Base-by-base conservation (phyloP, 2,113 vertebrate genomes). In the Arothron firmamentum region DNA sequence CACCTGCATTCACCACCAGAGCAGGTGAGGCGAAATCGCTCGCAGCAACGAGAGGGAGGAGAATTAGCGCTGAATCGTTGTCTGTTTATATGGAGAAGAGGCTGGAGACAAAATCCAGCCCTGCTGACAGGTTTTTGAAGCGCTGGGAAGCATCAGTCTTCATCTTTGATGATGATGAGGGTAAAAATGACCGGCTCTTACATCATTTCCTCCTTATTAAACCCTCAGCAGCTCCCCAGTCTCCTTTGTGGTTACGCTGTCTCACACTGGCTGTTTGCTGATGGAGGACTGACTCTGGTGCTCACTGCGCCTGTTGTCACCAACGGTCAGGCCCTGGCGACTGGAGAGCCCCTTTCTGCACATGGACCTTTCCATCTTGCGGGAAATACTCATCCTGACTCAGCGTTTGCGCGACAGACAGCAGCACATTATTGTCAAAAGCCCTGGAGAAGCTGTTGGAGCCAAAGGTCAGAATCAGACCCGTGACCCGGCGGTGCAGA, bases 1-100 rank as follows among this genome's bases (percentile, higher is more conserved):
- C 70, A 69, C 70, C 75, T 80, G 73, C 7, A 43, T 84, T 85
- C 67, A 82, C 85, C 80, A 79, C 62, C 14, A 18, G 55, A 62
- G 46, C 70, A 65, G 56, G 74, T 67, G 47, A 82, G 78, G 58
- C 41, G 15, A 66, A 80, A 77, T 63, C 15, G 70, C 34, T 79
- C 65, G 42, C n/a, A 47, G 45, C 45, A 17, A 23, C 54, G 38
- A 55, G 15, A 16, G 13, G 14, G 43, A 45, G 4, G 43, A 17
- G 34, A 38, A 38, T 38, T 45, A 45, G 13, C 3, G 43, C 2
- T 17, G 43, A 45, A 45, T 45, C 43, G 15, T 2, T 15, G 43
- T 16, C 43, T 5, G 10, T 16, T 45, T 45, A 16, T 17, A 5
- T 45, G 13, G 16, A 45, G 16, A 16, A 45, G 43, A 16, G 16